phyloP scores from a whole-genome alignment of 2,888 invertebrate species.

The Venusia cambrica region DNA sequence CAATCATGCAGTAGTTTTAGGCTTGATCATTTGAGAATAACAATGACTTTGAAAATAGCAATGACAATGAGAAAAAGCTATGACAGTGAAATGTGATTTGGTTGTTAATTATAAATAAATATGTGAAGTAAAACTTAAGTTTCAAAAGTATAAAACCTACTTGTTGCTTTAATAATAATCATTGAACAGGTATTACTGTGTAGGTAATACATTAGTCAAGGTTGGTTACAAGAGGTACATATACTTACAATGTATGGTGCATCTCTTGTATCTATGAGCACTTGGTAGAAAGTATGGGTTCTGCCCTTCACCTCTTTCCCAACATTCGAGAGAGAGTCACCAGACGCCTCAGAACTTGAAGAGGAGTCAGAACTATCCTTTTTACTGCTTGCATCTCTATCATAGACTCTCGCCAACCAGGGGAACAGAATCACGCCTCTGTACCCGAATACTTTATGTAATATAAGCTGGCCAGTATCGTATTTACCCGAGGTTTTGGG shows the following conservation, averaged over 20 bases:
- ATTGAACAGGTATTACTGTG: no score
- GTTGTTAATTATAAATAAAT: no score
- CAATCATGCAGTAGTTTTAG: no score
- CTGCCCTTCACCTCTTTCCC: slow-evolving; percentile 94
- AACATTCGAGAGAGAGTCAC: slow-evolving; percentile 74
- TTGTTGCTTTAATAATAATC: no score
- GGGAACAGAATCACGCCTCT: slow-evolving; percentile 98
- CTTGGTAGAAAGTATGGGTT: slow-evolving; percentile 98
- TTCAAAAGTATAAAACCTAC: no score
- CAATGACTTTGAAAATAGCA: no score
- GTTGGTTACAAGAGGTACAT: no score
- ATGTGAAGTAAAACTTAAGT: no score
- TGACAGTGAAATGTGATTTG: no score
- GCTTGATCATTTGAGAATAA: no score
- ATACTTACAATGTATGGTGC: slow-evolving; percentile 96
- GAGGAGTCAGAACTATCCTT: slow-evolving; percentile 73
- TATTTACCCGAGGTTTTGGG: slow-evolving; percentile 95
- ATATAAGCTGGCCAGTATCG: slow-evolving; percentile 96
- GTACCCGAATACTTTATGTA: slow-evolving; percentile 98
- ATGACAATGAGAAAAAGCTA: no score
- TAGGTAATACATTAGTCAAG: slow-evolving; percentile 7
- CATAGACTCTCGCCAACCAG: slow-evolving; percentile 97
- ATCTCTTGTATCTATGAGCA: slow-evolving; percentile 97
- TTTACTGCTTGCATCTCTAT: slow-evolving; percentile 91
- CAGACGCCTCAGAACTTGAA: slow-evolving; percentile 45